Evolutionary conservation across 1,140 invertebrate species (phyloP).

Genomic region (Sitodiplosis mosellana): DNA sequence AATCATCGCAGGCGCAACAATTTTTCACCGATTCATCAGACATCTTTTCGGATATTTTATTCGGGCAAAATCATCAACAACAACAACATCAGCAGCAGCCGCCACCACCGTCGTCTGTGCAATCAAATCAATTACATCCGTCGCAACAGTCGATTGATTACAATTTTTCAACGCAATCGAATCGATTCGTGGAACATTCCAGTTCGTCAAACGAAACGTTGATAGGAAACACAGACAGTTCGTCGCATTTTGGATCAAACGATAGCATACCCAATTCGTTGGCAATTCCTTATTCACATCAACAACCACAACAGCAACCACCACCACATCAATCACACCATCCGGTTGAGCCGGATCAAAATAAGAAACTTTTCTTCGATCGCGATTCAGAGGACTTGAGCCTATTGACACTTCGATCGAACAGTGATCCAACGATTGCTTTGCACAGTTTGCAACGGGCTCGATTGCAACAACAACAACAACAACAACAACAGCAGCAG

Average conservation of each 20-base stretch:
- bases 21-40: constrained; percentile 2
- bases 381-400: constrained; percentile 10
- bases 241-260: constrained; percentile 18
- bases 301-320: constrained; percentile 23
- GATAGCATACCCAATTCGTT: background rate
- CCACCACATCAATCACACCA: constrained; percentile 25
- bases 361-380: background rate
- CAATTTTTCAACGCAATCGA: constrained; percentile 20
- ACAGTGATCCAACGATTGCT: constrained; percentile 22
- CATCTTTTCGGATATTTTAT: constrained; percentile 2
- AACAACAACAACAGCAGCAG: constrained; percentile 6
- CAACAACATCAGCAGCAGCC: constrained; percentile 7
- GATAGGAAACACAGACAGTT: constrained; percentile 13
- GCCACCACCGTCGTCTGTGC: constrained; percentile 9
- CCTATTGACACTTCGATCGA: constrained; percentile 18
- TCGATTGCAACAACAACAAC: background rate
- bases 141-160: constrained; percentile 12
- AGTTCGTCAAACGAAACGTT: constrained; percentile 8
- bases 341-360: constrained; percentile 5
- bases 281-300: constrained; percentile 10
- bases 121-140: constrained; percentile 6
- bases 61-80: background rate
- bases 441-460: constrained; percentile 12
- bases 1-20: constrained; percentile 1
- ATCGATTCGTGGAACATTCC: constrained; percentile 14